These are phyloP conservation scores for Pseudorhombus dupliciocellatus DNA, from an alignment of 2,113 vertebrate species.

Conservation along the genomic window DNA sequence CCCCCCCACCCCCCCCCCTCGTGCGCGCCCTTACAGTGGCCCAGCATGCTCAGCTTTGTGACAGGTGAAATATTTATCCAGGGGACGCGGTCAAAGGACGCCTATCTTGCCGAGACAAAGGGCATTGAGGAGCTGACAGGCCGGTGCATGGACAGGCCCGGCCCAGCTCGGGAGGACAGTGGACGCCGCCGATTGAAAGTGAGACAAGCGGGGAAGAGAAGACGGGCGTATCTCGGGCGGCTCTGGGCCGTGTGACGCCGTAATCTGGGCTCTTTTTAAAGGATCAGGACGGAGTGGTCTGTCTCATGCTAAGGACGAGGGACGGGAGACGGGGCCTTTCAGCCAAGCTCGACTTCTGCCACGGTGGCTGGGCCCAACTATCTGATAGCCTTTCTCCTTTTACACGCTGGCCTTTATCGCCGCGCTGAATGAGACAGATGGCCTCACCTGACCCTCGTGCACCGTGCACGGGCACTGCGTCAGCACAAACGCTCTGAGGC, in stretches of 20 bases:
- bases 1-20: background rate
- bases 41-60: slow-evolving; percentile 47
- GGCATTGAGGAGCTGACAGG: slow-evolving; percentile 75
- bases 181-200: slow-evolving; percentile 60
- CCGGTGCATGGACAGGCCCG: slow-evolving; percentile 59
- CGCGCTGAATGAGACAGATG: slow-evolving; percentile 66
- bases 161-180: slow-evolving; percentile 50
- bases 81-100: slow-evolving; percentile 50
- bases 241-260: slow-evolving; percentile 33
- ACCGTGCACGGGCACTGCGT: background rate
- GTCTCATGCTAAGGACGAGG: slow-evolving; percentile 52
- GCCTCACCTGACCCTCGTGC: slow-evolving; percentile 36
- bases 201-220: slow-evolving; percentile 69
- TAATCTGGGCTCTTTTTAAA: slow-evolving; percentile 78
- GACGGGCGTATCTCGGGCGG: slow-evolving; percentile 57
- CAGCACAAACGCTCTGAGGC: background rate
- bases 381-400: slow-evolving; percentile 84
- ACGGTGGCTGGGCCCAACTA: slow-evolving; percentile 71
- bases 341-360: slow-evolving; percentile 63
- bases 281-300: slow-evolving; percentile 53
- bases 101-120: slow-evolving; percentile 71
- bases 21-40: slow-evolving; percentile 8
- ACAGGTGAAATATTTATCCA: slow-evolving; percentile 65
- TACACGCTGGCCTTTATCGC: slow-evolving; percentile 73
- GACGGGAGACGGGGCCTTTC: slow-evolving; percentile 59